Conservation (phyloP, 2,797 vertebrate genomes). For the Botia kubotai region DNA sequence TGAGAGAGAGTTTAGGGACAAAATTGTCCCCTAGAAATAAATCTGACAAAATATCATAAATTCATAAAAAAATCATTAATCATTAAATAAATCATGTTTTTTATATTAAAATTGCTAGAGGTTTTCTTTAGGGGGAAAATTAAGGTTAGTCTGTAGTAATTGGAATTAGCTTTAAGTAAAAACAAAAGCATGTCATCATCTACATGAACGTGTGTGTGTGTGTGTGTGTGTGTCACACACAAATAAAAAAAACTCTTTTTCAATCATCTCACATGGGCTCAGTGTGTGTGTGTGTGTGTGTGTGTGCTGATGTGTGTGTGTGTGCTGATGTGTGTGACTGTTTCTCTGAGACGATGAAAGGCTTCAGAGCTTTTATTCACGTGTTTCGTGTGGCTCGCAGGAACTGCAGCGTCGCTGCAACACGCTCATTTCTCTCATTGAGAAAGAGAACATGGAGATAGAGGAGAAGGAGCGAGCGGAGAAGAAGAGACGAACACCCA, state of each 20-base stretch:
- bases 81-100: too few species aligned
- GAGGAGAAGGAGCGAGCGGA: constrained; percentile 89
- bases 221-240: constrained; percentile 1
- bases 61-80: too few species aligned
- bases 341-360: constrained; percentile 12
- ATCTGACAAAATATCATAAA: background rate
- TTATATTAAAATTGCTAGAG: background rate
- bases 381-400: constrained; percentile 66
- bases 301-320: constrained; percentile 4
- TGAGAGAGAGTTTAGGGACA: constrained; percentile 5
- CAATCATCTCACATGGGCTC: background rate
- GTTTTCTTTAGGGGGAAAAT: background rate
- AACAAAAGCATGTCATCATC: background rate
- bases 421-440: constrained; percentile 88
- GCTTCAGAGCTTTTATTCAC: constrained; percentile 1
- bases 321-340: constrained; percentile 21
- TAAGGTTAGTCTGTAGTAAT: background rate
- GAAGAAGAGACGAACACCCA: constrained; percentile 86
- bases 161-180: background rate
- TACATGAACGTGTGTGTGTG: background rate
- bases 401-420: constrained; percentile 90
- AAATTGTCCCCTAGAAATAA: background rate
- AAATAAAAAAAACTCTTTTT: background rate
- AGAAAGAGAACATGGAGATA: constrained; percentile 90
- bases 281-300: background rate